These are phyloP conservation scores for Proterorhinus semilunaris DNA, from an alignment of 2,113 vertebrate genomes.

Conservation along the genomic window DNA sequence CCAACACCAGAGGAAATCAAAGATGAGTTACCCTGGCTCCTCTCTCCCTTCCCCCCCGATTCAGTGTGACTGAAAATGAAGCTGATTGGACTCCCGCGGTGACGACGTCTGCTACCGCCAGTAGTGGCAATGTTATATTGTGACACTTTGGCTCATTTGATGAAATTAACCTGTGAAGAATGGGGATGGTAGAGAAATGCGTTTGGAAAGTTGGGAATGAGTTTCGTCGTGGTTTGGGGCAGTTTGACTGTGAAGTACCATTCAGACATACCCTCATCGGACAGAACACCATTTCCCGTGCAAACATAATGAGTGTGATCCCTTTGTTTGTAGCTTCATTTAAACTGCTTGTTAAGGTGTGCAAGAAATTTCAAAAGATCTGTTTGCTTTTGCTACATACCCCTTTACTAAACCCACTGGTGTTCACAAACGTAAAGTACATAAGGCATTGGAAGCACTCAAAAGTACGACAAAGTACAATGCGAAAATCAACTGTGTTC, in stretches of 20 bases:
- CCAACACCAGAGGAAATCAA: conserved; percentile 48
- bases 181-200: too few relatives aligned
- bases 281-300: too few relatives aligned
- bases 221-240: too few relatives aligned
- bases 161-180: too few relatives aligned
- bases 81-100: conserved; percentile 20
- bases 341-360: too few relatives aligned
- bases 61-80: conserved; percentile 39
- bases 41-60: not conserved
- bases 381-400: not conserved
- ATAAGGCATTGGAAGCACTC: not conserved
- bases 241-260: too few relatives aligned
- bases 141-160: not conserved
- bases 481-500: not conserved
- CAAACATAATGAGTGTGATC: too few relatives aligned
- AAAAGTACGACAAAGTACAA: not conserved
- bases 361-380: too few relatives aligned
- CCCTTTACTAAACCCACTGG: too few relatives aligned
- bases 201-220: too few relatives aligned
- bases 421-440: not conserved
- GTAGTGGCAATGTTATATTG: not conserved
- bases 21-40: not conserved
- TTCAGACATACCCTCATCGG: too few relatives aligned
- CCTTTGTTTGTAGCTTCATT: too few relatives aligned
- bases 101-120: not conserved